phyloP scores from a whole-genome alignment of 2,888 invertebrate species.

The Pandemis heparana region DNA sequence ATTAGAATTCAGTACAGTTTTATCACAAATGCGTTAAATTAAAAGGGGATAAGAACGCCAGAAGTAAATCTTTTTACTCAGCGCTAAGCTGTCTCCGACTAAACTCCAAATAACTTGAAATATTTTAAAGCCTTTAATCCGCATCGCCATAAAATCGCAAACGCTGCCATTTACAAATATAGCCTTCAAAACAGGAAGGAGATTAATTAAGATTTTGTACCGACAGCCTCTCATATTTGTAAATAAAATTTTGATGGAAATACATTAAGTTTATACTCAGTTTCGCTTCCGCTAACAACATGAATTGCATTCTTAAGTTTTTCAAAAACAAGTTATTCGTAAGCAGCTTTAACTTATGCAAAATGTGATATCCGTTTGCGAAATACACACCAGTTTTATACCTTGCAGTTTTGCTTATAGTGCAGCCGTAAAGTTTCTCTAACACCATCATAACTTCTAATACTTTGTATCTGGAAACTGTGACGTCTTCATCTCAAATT shows the following conservation, averaged over 20 bases:
- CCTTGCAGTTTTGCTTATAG: neutral
- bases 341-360: constrained; percentile 1
- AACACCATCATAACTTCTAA: neutral
- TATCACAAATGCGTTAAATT: constrained; percentile 41
- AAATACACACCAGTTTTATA: constrained; percentile 7
- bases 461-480: neutral
- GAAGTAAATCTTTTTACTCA: constrained; percentile 38
- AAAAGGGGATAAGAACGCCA: constrained; percentile 37
- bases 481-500: neutral
- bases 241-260: constrained; percentile 21
- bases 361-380: constrained; percentile 17
- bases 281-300: neutral
- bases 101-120: constrained; percentile 40
- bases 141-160: constrained; percentile 45
- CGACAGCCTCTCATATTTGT: constrained; percentile 12
- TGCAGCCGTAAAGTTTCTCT: neutral
- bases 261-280: neutral
- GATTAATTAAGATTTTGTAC: constrained; percentile 43
- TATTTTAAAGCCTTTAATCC: constrained; percentile 43
- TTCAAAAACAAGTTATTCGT: neutral
- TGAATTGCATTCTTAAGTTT: neutral
- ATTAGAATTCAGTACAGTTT: constrained; percentile 41
- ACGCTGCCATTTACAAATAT: constrained; percentile 36
- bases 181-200: constrained; percentile 36
- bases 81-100: constrained; percentile 35